Evolutionary conservation across 1,140 invertebrate genomes (phyloP).

Genomic region (Anastrepha obliqua): DNA sequence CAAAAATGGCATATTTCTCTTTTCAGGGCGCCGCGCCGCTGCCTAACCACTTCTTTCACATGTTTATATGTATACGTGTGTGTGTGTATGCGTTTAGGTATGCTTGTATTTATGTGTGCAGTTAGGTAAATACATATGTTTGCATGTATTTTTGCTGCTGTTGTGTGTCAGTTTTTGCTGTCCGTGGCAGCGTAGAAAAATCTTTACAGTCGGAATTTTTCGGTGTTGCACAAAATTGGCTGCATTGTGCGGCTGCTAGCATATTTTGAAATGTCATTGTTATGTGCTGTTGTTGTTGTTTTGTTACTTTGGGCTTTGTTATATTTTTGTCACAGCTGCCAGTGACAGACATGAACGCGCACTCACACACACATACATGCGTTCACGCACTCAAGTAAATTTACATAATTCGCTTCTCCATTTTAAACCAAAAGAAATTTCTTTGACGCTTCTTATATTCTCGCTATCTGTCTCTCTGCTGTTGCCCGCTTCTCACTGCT

Average conservation of each 20-base stretch:
- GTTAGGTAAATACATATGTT: background rate
- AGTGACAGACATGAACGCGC: conserved; percentile 35
- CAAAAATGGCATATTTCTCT: conserved; percentile 50
- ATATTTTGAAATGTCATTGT: conserved; percentile 37
- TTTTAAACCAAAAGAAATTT: background rate
- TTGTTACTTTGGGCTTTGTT: conserved; percentile 46
- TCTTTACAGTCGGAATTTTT: conserved; percentile 46
- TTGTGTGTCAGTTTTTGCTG: conserved; percentile 17
- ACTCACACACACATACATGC: conserved; percentile 9
- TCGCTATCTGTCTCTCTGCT: background rate
- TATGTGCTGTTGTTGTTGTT: conserved; percentile 9
- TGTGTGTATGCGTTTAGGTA: background rate
- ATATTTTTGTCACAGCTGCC: conserved; percentile 58
- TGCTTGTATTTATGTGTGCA: no score
- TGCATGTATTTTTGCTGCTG: background rate
- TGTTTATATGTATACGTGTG: background rate
- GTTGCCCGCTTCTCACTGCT: background rate
- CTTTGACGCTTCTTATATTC: background rate
- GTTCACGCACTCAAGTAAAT: background rate
- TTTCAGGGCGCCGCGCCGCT: background rate
- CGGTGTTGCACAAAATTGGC: conserved; percentile 51
- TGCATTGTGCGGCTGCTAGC: conserved; percentile 25
- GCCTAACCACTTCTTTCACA: background rate
- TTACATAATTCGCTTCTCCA: background rate
- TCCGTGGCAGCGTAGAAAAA: conserved; percentile 32